Conservation (phyloP, 2,113 vertebrate species). For the Passer domesticus region DNA sequence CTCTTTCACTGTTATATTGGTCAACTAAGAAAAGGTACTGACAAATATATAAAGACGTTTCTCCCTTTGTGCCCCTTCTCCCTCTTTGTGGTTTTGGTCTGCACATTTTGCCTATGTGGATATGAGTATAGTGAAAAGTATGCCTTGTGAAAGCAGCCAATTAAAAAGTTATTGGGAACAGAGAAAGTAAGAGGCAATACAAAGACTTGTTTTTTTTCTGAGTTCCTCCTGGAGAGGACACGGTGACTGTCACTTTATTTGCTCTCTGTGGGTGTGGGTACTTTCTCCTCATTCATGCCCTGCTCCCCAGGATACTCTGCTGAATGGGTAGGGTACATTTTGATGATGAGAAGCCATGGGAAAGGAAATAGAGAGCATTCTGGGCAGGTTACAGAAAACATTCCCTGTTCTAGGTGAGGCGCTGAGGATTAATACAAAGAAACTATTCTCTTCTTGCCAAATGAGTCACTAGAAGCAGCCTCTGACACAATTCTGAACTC, state of each 20-base stretch:
- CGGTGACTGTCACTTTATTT: accelerated
- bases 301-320: not conserved
- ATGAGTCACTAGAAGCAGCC: not conserved
- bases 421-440: not conserved
- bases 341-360: not conserved
- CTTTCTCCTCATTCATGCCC: not conserved
- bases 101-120: not conserved
- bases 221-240: not conserved
- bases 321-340: not conserved
- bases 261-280: not conserved
- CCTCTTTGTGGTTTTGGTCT: not conserved
- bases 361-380: not conserved
- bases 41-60: not conserved
- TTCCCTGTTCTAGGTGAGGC: not conserved
- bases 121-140: not conserved
- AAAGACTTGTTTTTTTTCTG: not conserved
- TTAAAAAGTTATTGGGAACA: not conserved
- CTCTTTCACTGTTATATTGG: not conserved
- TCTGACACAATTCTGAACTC: not conserved
- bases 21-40: not conserved
- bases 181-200: not conserved
- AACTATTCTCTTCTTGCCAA: not conserved
- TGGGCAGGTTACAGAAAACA: not conserved
- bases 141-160: not conserved
- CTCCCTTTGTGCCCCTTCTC: not conserved